Percentiles rank a stretch among this genome's conserved stretches.
These are phyloP conservation scores for Elaphurus davidianus DNA, from an alignment of 2,113 vertebrate genomes.

Conservation along the genomic window DNA sequence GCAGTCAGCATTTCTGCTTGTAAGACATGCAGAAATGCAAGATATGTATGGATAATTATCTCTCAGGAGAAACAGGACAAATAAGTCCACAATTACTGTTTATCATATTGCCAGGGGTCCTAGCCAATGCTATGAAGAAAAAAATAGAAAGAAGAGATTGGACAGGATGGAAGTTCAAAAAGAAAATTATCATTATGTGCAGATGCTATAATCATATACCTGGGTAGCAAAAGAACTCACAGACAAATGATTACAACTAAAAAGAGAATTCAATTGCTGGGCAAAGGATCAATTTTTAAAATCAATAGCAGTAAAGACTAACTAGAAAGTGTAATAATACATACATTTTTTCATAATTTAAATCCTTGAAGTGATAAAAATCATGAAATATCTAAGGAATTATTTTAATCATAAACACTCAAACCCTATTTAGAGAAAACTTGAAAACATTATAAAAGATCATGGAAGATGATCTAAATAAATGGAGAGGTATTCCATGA, in stretches of 20 bases:
- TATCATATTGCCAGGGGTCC: background rate
- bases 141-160: background rate
- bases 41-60: background rate
- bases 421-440: background rate
- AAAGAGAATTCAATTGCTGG: background rate
- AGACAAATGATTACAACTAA: background rate
- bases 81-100: background rate
- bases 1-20: background rate
- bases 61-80: background rate
- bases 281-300: background rate
- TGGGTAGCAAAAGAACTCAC: background rate
- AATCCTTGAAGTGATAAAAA: background rate
- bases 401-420: background rate
- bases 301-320: background rate
- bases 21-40: background rate
- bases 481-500: background rate
- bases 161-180: background rate
- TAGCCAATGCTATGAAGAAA: background rate
- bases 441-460: background rate
- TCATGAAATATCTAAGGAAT: background rate
- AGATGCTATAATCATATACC: background rate
- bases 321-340: background rate
- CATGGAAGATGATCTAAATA: background rate
- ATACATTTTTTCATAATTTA: conserved; percentile 6
- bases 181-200: background rate